Conservation (phyloP, 2,113 vertebrate genomes). For the Bufo bufo region DNA sequence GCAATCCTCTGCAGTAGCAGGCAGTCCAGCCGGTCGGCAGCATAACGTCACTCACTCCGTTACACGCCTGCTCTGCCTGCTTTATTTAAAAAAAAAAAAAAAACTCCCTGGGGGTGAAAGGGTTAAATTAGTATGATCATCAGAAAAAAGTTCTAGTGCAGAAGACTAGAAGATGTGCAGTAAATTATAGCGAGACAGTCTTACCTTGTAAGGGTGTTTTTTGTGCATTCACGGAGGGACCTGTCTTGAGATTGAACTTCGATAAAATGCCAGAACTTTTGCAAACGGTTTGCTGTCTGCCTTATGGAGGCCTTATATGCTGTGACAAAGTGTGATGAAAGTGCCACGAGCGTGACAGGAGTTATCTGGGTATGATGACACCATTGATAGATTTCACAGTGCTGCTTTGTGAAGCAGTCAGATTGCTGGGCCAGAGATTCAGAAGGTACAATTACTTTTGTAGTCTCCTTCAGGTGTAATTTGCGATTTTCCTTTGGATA, state of each 20-base stretch:
- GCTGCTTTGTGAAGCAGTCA: not conserved
- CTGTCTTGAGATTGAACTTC: not conserved
- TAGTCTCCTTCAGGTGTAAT: not conserved
- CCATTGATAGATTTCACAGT: not conserved
- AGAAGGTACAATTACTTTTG: not conserved
- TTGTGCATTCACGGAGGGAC: not conserved
- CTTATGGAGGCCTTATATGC: not conserved
- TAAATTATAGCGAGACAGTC: no score
- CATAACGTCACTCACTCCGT: no score
- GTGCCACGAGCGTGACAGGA: conserved; percentile 4
- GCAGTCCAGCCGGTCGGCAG: no score
- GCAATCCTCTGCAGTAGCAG: no score
- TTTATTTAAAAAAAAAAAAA: no score
- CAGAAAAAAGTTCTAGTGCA: no score
- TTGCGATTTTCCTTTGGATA: not conserved
- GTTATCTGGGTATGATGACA: conserved; percentile 34
- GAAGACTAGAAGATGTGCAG: no score
- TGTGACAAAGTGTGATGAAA: conserved; percentile 7
- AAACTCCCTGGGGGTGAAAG: no score
- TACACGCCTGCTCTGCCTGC: no score
- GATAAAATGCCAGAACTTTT: conserved; percentile 7
- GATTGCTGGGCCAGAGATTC: conserved; percentile 8
- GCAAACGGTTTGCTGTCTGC: conserved; percentile 20
- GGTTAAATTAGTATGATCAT: no score
- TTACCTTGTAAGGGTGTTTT: not conserved